These are phyloP conservation scores for Typhlichthys subterraneus DNA, from an alignment of 2,797 vertebrate species.

Conservation along the genomic window DNA sequence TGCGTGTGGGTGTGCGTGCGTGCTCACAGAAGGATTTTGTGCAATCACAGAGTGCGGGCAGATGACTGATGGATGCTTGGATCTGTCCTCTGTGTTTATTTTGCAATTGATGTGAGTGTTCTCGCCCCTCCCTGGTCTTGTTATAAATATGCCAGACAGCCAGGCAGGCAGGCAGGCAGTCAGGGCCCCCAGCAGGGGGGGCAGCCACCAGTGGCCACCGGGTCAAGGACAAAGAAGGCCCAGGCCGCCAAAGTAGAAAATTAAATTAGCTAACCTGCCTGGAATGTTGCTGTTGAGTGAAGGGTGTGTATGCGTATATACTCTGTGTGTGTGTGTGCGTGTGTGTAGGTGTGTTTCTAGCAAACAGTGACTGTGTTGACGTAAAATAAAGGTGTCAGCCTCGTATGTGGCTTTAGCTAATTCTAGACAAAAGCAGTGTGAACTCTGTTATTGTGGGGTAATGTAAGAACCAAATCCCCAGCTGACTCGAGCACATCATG, in stretches of 20 bases:
- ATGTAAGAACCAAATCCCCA: too few relatives aligned
- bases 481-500: too few relatives aligned
- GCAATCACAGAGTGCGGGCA: slow-evolving; percentile 37
- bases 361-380: background rate
- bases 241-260: slow-evolving; percentile 59
- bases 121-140: slow-evolving; percentile 29
- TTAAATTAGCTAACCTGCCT: slow-evolving; percentile 67
- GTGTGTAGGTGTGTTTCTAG: slow-evolving; percentile 5
- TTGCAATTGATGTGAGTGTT: slow-evolving; percentile 27
- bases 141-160: slow-evolving; percentile 61
- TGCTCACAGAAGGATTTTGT: slow-evolving; percentile 17
- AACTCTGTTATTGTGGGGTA: too few relatives aligned
- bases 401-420: too few relatives aligned
- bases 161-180: slow-evolving; percentile 1
- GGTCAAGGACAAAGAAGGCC: slow-evolving; percentile 67
- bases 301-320: slow-evolving; percentile 22
- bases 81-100: background rate
- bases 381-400: background rate
- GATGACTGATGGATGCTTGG: slow-evolving; percentile 21
- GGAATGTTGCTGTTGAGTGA: slow-evolving; percentile 66
- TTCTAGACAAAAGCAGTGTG: too few relatives aligned
- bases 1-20: slow-evolving; percentile 13
- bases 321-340: slow-evolving; percentile 8
- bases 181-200: slow-evolving; percentile 32
- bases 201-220: slow-evolving; percentile 41